Base-by-base conservation (phyloP, 2,113 vertebrate genomes). In the Hippocampus mohnikei region DNA sequence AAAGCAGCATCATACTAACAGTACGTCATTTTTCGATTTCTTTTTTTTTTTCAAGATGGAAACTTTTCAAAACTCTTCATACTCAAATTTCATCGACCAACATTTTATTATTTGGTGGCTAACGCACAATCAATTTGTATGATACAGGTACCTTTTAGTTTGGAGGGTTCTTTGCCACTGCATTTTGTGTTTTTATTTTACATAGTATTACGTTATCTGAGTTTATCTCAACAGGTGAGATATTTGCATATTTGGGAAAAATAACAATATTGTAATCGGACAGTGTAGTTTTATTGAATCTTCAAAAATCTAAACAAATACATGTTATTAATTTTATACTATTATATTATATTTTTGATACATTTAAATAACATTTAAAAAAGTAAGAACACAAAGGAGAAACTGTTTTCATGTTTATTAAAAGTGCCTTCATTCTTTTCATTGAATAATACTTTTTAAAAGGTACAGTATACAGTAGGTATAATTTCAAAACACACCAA, bases 1-100 rank as follows among this genome's bases (percentile, higher is more conserved):
- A 75, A 94, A 94, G 81, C 93, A 94, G 41, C 93, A 94, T 75
- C 90, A 80, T 25, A 81, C 89, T 10, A 95, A 94, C 80, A 92
- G 94, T 95, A 88, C 73, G 94, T 91, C 63, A 63, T 9, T 16
- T 15, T 40, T 18, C 63, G 2, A 66, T 7, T 68, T 21, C 10
- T 37, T 68, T 75, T 50, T n/a, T 6, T 37, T 16, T 58, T 37
- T 33, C 15, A 53, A 63, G 21, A 20, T 23, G 16, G 1, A n/a
- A n/a, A n/a, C n/a, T n/a, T n/a, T n/a, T n/a, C n/a, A n/a, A n/a
- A 62, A 25, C 40, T 58, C 4, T 61, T 58, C 8, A 21, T 64
- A 59, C 18, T 48, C 46, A 48, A 48, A 18, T 18, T 13, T 48
- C 15, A 48, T 48, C 46, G 1, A 1, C 41, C 58, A 50, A 1